Conservation (phyloP, 2,888 invertebrate species). For the Metallyticus violacea region DNA sequence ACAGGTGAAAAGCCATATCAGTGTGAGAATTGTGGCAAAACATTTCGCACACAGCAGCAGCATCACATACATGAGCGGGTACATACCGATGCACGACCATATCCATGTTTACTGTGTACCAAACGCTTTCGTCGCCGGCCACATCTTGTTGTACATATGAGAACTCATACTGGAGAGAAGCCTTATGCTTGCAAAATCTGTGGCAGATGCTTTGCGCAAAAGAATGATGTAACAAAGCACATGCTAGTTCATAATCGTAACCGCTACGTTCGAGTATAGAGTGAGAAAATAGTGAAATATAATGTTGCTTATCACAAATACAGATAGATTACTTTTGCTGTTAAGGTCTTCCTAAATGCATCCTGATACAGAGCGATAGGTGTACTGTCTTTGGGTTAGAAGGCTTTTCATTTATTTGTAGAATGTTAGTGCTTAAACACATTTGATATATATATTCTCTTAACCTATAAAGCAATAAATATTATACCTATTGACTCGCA, state of each 20-base stretch:
- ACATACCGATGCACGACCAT: conserved; percentile 40
- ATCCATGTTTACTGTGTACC: conserved; percentile 40
- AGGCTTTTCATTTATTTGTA: too few species aligned
- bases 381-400: too few species aligned
- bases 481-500: too few species aligned
- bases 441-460: too few species aligned
- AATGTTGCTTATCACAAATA: neutral
- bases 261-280: neutral
- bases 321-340: too few species aligned
- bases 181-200: conserved; percentile 42
- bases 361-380: too few species aligned
- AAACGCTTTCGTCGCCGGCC: conserved; percentile 42
- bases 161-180: conserved; percentile 42
- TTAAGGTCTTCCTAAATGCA: too few species aligned
- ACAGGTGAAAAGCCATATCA: conserved; percentile 23
- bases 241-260: conserved; percentile 12
- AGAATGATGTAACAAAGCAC: conserved; percentile 43
- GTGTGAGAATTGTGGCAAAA: conserved; percentile 20
- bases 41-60: conserved; percentile 26
- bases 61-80: conserved; percentile 17
- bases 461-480: too few species aligned
- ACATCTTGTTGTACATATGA: conserved; percentile 41
- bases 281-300: neutral
- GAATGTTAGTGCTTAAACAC: too few species aligned
- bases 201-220: conserved; percentile 41